phyloP scores from a whole-genome alignment of 1,140 invertebrate species.

The Ditylenchus dipsaci region DNA sequence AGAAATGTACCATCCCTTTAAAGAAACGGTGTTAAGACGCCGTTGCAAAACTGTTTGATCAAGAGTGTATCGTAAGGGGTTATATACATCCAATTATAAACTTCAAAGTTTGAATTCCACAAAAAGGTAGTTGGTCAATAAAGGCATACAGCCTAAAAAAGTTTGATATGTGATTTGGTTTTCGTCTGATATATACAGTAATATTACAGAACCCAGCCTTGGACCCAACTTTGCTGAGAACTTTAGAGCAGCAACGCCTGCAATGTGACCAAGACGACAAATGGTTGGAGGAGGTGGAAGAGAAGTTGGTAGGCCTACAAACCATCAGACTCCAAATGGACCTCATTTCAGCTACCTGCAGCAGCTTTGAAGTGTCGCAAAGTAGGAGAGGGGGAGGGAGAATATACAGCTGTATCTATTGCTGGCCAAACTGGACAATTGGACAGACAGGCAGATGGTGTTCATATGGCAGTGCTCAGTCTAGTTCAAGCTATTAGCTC shows the following conservation, averaged over 20 bases:
- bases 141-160: too few species aligned
- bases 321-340: too few species aligned
- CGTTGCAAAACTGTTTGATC: too few species aligned
- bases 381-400: not conserved
- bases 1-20: too few species aligned
- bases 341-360: not conserved
- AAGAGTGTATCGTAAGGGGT: too few species aligned
- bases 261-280: slow-evolving; percentile 49
- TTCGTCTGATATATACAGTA: too few species aligned
- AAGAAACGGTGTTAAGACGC: too few species aligned
- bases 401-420: not conserved
- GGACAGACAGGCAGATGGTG: slow-evolving; percentile 11
- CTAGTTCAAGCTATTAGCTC: slow-evolving; percentile 26
- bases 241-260: slow-evolving; percentile 42
- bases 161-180: too few species aligned
- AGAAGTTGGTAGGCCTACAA: slow-evolving; percentile 27
- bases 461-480: slow-evolving; percentile 23
- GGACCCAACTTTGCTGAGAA: slow-evolving; percentile 28
- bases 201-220: too few species aligned
- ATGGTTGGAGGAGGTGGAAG: slow-evolving; percentile 46
- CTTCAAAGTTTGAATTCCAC: too few species aligned
- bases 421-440: not conserved
- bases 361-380: not conserved
- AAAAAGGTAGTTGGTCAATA: too few species aligned
- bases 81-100: too few species aligned